Conservation (phyloP, 2,113 vertebrate genomes). For the Coptodon bakossiorum region DNA sequence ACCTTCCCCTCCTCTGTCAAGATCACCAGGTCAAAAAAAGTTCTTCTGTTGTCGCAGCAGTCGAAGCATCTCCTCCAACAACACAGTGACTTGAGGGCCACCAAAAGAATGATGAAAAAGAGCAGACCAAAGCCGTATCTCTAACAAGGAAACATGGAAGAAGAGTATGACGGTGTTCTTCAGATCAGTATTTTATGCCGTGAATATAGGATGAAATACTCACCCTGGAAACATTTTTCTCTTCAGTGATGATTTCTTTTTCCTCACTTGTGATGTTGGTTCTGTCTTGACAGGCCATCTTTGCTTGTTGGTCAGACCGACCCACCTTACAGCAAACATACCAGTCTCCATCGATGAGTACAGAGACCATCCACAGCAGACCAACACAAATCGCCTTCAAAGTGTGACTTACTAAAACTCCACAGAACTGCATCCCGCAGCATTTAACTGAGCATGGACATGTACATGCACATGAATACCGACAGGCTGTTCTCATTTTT, state of each 20-base stretch:
- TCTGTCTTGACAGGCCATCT: not conserved
- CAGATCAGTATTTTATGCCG: not conserved
- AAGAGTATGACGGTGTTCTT: rapidly evolving
- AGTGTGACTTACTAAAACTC: rapidly evolving
- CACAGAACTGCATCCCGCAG: rapidly evolving
- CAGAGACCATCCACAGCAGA: not conserved
- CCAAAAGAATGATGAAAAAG: rapidly evolving
- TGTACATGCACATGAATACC: not conserved
- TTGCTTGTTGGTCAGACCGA: not conserved
- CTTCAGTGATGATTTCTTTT: not conserved
- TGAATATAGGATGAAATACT: not conserved
- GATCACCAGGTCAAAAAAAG: not conserved
- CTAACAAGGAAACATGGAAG: not conserved
- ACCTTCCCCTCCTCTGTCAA: not conserved
- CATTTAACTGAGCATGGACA: rapidly evolving
- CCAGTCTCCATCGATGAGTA: not conserved
- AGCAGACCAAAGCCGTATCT: not conserved
- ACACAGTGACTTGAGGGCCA: rapidly evolving
- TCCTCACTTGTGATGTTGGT: not conserved
- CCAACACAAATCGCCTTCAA: not conserved
- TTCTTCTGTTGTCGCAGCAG: rapidly evolving
- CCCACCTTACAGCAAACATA: not conserved
- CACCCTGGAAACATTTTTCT: not conserved
- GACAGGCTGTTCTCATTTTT: not conserved
- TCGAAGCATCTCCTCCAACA: rapidly evolving